Percentiles rank a stretch among this genome's conserved stretches.
phyloP scores from a whole-genome alignment of 2,888 invertebrate genomes.

The Melieria picta region DNA sequence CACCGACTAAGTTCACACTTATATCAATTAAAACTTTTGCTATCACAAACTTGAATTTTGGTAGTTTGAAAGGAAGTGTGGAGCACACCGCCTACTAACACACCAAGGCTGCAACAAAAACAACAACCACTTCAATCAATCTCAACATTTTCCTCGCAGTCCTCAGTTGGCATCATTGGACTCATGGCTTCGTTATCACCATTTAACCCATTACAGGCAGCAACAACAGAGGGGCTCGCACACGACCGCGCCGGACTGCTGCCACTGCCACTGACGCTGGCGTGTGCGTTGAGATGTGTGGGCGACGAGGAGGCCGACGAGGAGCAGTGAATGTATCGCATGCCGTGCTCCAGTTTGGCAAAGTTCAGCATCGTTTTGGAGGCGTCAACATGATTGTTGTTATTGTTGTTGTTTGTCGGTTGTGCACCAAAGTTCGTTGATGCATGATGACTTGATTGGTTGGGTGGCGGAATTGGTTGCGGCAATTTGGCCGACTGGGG shows the following conservation, averaged over 20 bases:
- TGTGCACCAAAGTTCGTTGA: slow-evolving; percentile 38
- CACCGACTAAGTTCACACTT: not conserved
- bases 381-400: slow-evolving; percentile 41
- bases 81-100: not conserved
- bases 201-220: slow-evolving; percentile 2
- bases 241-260: slow-evolving; percentile 23
- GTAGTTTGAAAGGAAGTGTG: slow-evolving; percentile 5
- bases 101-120: not conserved
- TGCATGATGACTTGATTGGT: slow-evolving; percentile 23
- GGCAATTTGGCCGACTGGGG: slow-evolving; percentile 63
- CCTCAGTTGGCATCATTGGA: slow-evolving; percentile 51
- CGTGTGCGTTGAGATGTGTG: slow-evolving; percentile 24
- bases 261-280: slow-evolving; percentile 27
- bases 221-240: slow-evolving; percentile 15
- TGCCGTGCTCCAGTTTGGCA: slow-evolving; percentile 31
- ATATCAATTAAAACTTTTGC: slow-evolving; percentile 27
- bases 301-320: slow-evolving; percentile 58
- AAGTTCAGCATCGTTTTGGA: slow-evolving; percentile 37
- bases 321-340: slow-evolving; percentile 37
- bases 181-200: slow-evolving; percentile 53
- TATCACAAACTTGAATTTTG: slow-evolving; percentile 22
- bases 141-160: slow-evolving; percentile 66
- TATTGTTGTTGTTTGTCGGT: slow-evolving; percentile 33
- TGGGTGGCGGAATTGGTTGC: slow-evolving; percentile 63
- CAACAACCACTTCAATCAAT: slow-evolving; percentile 54